Base-by-base conservation (phyloP, 2,797 vertebrate genomes). In the Buphagus erythrorhynchus region DNA sequence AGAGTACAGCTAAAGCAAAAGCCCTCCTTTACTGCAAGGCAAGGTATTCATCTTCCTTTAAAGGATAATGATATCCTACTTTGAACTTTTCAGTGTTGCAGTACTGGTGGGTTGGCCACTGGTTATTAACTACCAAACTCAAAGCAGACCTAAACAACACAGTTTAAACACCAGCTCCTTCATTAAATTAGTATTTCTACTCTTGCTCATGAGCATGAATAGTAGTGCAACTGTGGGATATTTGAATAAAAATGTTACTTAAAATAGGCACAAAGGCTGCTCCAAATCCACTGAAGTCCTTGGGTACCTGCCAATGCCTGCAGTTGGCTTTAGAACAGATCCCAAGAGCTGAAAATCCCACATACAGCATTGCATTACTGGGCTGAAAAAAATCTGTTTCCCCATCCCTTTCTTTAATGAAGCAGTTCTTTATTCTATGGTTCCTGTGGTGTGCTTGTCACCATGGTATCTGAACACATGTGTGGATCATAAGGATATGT, bases 201-300 rank as follows among this genome's bases (percentile, higher is more conserved):
- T 66, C 75, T 74, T 54, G 84, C 75, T 62, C 19, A 9, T 76
- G 29, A 82, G 74, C 74, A 90, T 76, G 86, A 94, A 93, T 9
- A 92, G 74, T 76, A 92, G 93, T 90, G 74, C 88, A 94, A 93
- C 75, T 67, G 72, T 71, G 78, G 38, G 92, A 45, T 54, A 93
- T 88, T 26, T 95, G 92, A 95, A 96, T 91, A 82, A 96, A 95
- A 95, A 89, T 26, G 91, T 91, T 93, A 76, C 95, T 96, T 94
- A 94, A 96, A 96, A 94, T 91, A 97, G 90, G 54, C 72, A 93
- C 91, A 96, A 85, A 95, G 81, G 84, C 78, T 87, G 88, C 75
- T 97, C 75, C 86, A 92, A 94, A 96, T 89, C 84, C 86, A 90
- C 67, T 87, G 90, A 95, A 95, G 90, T 91, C 81, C 75, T 92